phyloP scores from a whole-genome alignment of 1,140 invertebrate species.

The Leptinotarsa lineolata region DNA sequence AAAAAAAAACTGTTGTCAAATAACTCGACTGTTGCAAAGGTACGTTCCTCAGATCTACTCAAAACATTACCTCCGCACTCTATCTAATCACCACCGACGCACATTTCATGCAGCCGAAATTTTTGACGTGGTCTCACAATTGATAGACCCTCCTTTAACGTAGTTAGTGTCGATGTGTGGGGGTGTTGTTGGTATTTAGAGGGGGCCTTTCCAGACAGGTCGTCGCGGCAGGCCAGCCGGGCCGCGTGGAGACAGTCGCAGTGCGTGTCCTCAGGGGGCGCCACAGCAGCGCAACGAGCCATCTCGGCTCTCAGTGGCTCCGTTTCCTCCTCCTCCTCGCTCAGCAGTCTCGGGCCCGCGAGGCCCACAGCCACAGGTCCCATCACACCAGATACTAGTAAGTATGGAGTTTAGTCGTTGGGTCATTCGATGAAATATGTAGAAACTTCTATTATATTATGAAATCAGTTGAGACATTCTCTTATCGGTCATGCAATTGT shows the following conservation, averaged over 20 bases:
- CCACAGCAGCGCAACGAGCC: conserved; percentile 61
- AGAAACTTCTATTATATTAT: neutral
- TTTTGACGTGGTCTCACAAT: too few relatives aligned
- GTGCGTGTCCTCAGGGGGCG: conserved; percentile 70
- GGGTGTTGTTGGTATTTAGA: conserved; percentile 57
- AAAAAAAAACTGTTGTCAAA: too few relatives aligned
- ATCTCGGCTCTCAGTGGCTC: conserved; percentile 69
- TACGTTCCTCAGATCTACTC: too few relatives aligned
- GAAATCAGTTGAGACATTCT: too few relatives aligned
- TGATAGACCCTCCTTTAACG: neutral
- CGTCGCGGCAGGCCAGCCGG: conserved; percentile 73
- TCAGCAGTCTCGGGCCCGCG: conserved; percentile 66
- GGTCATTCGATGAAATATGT: neutral
- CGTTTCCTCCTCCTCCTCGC: conserved; percentile 70
- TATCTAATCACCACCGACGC: too few relatives aligned
- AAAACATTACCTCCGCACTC: too few relatives aligned
- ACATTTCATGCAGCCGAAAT: too few relatives aligned
- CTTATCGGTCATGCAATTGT: too few relatives aligned
- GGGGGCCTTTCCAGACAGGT: conserved; percentile 73
- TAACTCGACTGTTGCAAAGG: too few relatives aligned
- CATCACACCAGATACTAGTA: conserved; percentile 73
- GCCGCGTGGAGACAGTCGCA: conserved; percentile 78
- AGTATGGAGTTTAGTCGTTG: conserved; percentile 38
- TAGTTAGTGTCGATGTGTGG: conserved; percentile 46
- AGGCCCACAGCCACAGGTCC: conserved; percentile 65